Conservation (phyloP, 2,113 vertebrate genomes). For the Lontra canadensis region DNA sequence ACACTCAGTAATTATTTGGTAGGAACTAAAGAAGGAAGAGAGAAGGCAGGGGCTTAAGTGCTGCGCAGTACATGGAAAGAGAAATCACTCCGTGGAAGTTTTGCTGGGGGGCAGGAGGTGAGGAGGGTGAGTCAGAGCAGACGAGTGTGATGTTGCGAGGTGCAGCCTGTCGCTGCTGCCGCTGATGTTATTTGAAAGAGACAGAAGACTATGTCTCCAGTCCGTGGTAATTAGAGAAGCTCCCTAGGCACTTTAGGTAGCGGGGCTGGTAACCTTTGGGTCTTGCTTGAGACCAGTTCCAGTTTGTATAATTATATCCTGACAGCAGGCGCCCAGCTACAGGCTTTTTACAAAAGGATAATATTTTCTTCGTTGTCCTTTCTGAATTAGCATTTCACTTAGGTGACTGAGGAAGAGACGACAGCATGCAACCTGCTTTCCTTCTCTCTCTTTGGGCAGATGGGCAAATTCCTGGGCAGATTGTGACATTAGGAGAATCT, state of each 20-base stretch:
- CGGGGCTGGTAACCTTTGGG: neutral
- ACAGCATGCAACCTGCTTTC: neutral
- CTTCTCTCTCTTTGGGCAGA: neutral
- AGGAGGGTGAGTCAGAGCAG: conserved; percentile 68
- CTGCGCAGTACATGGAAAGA: neutral
- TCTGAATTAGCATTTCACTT: conserved; percentile 23
- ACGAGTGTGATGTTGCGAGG: conserved; percentile 37
- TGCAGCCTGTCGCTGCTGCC: neutral
- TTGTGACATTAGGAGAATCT: neutral
- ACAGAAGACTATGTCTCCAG: conserved; percentile 6
- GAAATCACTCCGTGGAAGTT: conserved; percentile 50
- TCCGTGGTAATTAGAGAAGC: conserved; percentile 50
- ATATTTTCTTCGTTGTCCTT: conserved; percentile 6
- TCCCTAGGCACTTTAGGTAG: neutral
- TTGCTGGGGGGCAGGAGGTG: conserved; percentile 30
- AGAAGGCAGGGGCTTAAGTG: conserved; percentile 16
- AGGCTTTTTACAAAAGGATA: neutral
- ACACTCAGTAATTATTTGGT: conserved; percentile 7
- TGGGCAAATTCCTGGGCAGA: neutral
- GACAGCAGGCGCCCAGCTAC: neutral
- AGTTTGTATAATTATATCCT: conserved; percentile 20
- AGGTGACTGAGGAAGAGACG: neutral
- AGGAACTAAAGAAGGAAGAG: conserved; percentile 51
- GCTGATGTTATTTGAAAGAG: conserved; percentile 57
- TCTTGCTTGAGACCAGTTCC: neutral